Base-by-base conservation (phyloP, 2,113 vertebrate genomes). In the Equus przewalskii region DNA sequence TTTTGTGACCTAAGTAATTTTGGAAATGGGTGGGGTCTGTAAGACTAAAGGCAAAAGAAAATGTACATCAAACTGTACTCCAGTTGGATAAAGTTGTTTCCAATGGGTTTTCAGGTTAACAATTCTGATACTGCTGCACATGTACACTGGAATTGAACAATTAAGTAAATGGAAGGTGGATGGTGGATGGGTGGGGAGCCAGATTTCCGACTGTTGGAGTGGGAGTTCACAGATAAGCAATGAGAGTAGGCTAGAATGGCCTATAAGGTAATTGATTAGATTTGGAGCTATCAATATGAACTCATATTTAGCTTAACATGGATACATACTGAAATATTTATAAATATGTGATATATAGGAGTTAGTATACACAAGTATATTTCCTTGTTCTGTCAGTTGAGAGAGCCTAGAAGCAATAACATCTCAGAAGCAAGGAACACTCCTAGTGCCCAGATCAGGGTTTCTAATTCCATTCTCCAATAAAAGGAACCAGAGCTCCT, bases 1-100 rank as follows among this genome's bases (percentile, higher is more conserved):
- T 76, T 95, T 69, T 65, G 51, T 93, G 54, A 89, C 28, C 26
- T 70, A 92, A 49, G 16, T 91, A 67, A 51, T 81, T 95, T 69
- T 65, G 51, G 56, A 70, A 85, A 82, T 69, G 26, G 65, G 26
- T 64, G 2, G 24, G 83, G 22, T 69, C 10, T 44, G 21, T 89
- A 65, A 81, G 24, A 26, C 26, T 44, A 81, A 94, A 73, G 49
- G 56, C 36, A 64, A 69, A 83, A 72, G 24, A 84, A 88, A 95
- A 56, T 54, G 49, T 65, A 26, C 18, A 24, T 67, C 58, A 30
- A 73, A 76, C 6, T 67, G 5, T 73, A 58, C 33, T 82, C 24
- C 30, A 64, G 36, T 69, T 60, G 44, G 67, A 84, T 21, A 30
- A 33, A 72, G 12, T 70, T 76, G n/a, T 83, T 79, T 79, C 58